phyloP scores from a whole-genome alignment of 2,797 vertebrate species.

The Microctenopoma stevenorrisi region DNA sequence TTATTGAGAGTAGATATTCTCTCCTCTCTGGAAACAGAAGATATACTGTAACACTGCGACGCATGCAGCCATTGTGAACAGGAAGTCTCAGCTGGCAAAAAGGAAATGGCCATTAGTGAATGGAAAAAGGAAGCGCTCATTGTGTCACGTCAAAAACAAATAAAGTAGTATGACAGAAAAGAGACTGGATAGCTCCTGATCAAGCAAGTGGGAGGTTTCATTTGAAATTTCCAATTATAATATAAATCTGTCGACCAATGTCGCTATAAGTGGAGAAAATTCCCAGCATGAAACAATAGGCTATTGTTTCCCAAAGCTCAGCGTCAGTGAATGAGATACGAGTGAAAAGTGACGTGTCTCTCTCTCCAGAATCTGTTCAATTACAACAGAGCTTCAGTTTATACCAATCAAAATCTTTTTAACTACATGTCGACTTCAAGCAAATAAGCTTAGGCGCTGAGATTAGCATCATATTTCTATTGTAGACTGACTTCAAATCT shows the following conservation, averaged over 20 bases:
- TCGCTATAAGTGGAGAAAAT: conserved; percentile 4
- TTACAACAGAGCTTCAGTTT: conserved; percentile 36
- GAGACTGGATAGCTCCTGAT: neutral
- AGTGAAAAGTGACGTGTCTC: conserved; percentile 16
- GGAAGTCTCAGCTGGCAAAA: conserved; percentile 66
- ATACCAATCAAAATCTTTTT: conserved; percentile 30
- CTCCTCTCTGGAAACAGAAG: conserved; percentile 25
- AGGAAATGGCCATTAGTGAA: conserved; percentile 71
- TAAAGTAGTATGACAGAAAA: neutral
- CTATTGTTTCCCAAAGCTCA: conserved; percentile 34
- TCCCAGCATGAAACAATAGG: conserved; percentile 20
- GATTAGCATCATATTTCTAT: conserved; percentile 28
- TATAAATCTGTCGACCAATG: conserved; percentile 6
- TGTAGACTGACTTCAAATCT: conserved; percentile 19
- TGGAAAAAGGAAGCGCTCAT: conserved; percentile 70
- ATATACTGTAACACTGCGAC: conserved; percentile 20
- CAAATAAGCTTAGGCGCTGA: conserved; percentile 34
- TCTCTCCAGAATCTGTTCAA: conserved; percentile 30
- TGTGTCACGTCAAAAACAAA: conserved; percentile 33
- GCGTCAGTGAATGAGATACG: conserved; percentile 14
- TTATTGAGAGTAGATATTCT: neutral
- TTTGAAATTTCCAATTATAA: neutral
- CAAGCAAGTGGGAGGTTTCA: neutral
- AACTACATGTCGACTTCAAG: conserved; percentile 31
- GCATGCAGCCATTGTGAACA: conserved; percentile 49